A percentile compares a stretch with the other conserved stretches of the same genome.
phyloP scores from a whole-genome alignment of 2,113 vertebrate genomes.

The Poeciliopsis turrubarensis region DNA sequence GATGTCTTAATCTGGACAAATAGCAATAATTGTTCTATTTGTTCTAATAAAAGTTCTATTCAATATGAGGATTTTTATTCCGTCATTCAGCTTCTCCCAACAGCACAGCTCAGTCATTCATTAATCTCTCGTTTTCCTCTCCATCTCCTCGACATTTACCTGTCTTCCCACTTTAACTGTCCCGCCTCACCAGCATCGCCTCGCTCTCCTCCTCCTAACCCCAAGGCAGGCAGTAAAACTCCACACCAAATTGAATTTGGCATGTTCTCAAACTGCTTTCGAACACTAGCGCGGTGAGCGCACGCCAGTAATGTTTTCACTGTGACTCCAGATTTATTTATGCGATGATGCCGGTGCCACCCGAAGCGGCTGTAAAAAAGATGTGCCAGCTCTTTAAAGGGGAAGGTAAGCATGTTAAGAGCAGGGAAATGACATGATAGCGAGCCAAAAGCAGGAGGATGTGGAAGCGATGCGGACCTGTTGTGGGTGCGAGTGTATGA shows the following conservation, averaged over 20 bases:
- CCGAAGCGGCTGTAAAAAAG: conserved; percentile 2
- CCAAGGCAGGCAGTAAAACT: conserved; percentile 33
- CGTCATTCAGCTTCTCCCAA: conserved; percentile 19
- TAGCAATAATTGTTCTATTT: conserved; percentile 31
- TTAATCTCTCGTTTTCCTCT: conserved; percentile 47
- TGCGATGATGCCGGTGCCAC: conserved; percentile 12
- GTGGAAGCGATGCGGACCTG: not conserved
- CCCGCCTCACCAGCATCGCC: conserved; percentile 5
- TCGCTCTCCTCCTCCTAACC: conserved; percentile 16
- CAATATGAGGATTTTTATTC: conserved; percentile 40
- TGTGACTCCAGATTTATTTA: conserved; percentile 3
- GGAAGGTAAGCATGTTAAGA: conserved; percentile 4
- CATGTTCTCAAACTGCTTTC: conserved; percentile 38
- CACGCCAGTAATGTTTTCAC: conserved; percentile 17
- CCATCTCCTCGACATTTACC: conserved; percentile 25
- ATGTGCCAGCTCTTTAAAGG: conserved; percentile 9
- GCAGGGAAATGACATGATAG: not conserved
- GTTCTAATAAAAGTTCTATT: conserved; percentile 27
- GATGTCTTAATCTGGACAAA: conserved; percentile 21
- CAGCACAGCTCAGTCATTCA: conserved; percentile 11
- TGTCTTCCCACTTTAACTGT: not conserved
- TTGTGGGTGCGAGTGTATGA: conserved; percentile 2
- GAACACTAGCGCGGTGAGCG: conserved; percentile 4
- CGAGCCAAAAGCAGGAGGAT: not conserved
- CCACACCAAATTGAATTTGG: conserved; percentile 51